A percentile compares a stretch with the other conserved stretches of the same genome.
Conservation (phyloP, 2,113 vertebrate genomes). For the Natator depressus region DNA sequence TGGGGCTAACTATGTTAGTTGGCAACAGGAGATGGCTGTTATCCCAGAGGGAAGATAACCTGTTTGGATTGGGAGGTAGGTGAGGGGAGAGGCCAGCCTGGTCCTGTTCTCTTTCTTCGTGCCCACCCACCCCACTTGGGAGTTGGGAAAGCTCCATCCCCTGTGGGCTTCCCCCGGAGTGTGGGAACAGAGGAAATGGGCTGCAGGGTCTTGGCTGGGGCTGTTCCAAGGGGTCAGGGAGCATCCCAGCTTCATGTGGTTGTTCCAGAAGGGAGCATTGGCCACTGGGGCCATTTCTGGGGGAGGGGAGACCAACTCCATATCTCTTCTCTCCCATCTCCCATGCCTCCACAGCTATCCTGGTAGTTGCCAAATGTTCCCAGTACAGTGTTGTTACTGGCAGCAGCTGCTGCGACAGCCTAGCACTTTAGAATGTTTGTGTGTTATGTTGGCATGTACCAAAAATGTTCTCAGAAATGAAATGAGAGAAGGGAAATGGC, state of each 20-base stretch:
- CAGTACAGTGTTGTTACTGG: background rate
- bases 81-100: background rate
- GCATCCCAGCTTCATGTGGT: background rate
- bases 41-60: background rate
- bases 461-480: background rate
- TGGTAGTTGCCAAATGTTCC: background rate
- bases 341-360: background rate
- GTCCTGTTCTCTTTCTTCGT: background rate
- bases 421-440: background rate
- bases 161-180: background rate
- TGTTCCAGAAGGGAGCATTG: background rate
- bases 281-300: background rate
- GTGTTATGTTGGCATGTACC: background rate
- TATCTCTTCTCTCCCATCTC: background rate
- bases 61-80: constrained; percentile 12
- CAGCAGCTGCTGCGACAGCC: background rate
- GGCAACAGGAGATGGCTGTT: constrained; percentile 32
- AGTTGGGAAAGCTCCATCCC: background rate
- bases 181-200: background rate
- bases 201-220: background rate
- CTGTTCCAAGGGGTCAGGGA: background rate
- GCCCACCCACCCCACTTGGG: background rate
- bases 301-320: background rate
- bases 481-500: background rate
- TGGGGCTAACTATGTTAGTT: background rate